Percentiles rank a stretch among this genome's conserved stretches.
These are phyloP conservation scores for Melanotaenia parkinsoni DNA, from an alignment of 2,797 vertebrate species.

Conservation along the genomic window DNA sequence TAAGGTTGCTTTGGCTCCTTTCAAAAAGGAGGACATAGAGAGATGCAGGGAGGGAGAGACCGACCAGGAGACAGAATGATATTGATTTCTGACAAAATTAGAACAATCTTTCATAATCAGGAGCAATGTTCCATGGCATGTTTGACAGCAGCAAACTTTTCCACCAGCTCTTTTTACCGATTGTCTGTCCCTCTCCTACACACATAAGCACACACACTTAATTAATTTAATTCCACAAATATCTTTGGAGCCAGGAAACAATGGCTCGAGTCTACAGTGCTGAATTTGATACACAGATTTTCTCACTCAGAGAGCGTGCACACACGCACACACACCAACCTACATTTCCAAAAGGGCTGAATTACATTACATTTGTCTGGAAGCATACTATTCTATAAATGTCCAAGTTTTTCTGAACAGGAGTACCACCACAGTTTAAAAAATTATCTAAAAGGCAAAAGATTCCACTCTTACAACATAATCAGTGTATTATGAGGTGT, in stretches of 20 bases:
- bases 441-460: neutral
- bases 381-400: constrained; percentile 58
- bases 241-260: constrained; percentile 64
- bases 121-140: constrained; percentile 38
- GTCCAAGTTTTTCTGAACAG: constrained; percentile 20
- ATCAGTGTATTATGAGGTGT: neutral
- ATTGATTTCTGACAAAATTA: constrained; percentile 62
- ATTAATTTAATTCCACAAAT: constrained; percentile 54
- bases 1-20: constrained; percentile 40
- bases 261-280: constrained; percentile 46
- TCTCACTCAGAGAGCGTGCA: constrained; percentile 28
- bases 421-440: constrained; percentile 3
- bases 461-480: neutral
- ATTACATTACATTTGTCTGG: constrained; percentile 74
- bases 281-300: constrained; percentile 55
- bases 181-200: neutral
- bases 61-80: constrained; percentile 38
- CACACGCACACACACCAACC: constrained; percentile 21
- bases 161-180: constrained; percentile 2
- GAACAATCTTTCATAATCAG: constrained; percentile 57
- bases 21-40: constrained; percentile 47
- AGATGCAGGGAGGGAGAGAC: constrained; percentile 21
- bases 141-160: constrained; percentile 38
- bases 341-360: constrained; percentile 62
- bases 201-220: constrained; percentile 4